These are phyloP conservation scores for Platyscapa corneri DNA, from an alignment of 1,140 invertebrate species.

Conservation along the genomic window DNA sequence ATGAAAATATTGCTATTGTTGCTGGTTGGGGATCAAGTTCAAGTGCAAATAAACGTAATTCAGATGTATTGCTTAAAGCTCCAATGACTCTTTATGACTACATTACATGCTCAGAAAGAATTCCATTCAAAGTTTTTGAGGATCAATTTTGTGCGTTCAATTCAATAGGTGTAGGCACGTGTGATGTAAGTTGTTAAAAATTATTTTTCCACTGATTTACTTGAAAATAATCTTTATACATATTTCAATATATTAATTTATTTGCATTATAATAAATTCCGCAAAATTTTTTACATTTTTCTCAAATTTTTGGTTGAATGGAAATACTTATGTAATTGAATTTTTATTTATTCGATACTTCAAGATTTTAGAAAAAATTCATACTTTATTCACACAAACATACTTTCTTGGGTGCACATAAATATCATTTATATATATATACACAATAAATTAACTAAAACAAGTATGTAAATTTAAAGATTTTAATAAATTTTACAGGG, in stretches of 20 bases:
- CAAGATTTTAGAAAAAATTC: too few species aligned
- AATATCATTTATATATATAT: too few species aligned
- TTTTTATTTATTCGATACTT: too few species aligned
- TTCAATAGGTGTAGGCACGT: not conserved
- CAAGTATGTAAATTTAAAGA: not conserved
- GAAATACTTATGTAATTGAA: too few species aligned
- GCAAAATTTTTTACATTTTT: too few species aligned
- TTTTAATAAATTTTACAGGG: not conserved
- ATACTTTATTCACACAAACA: too few species aligned
- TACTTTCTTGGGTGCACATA: too few species aligned
- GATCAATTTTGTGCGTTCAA: not conserved
- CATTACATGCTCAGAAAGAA: not conserved
- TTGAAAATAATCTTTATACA: too few species aligned
- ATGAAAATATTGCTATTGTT: not conserved
- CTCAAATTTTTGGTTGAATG: too few species aligned
- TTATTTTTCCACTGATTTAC: too few species aligned
- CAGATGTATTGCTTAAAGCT: not conserved
- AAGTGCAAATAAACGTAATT: not conserved
- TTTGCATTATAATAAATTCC: too few species aligned
- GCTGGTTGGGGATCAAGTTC: not conserved
- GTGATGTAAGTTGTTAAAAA: not conserved
- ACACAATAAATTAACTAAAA: not conserved
- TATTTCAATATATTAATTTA: too few species aligned
- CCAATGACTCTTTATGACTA: not conserved
- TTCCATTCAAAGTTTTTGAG: not conserved